Percentiles rank a stretch among this genome's conserved stretches.
Evolutionary conservation across 1,140 invertebrate genomes (phyloP).

Genomic region (Neodiprion pinetum): DNA sequence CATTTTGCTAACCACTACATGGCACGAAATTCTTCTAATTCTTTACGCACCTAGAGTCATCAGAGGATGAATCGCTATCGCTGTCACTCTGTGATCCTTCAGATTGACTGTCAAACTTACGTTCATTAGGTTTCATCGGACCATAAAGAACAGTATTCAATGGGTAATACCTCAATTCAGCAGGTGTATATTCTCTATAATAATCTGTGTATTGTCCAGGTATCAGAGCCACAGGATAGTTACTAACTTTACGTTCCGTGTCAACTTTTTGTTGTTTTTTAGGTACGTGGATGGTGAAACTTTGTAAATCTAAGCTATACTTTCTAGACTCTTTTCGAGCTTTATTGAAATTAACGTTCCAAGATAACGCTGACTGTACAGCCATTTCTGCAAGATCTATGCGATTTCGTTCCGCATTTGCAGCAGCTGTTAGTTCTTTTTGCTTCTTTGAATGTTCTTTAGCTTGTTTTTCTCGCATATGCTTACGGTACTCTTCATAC

Average conservation of each 20-base stretch:
- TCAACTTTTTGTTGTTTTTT: constrained; percentile 62
- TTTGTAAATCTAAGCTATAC: constrained; percentile 79
- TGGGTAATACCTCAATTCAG: constrained; percentile 82
- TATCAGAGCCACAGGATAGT: constrained; percentile 90
- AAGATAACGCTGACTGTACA: constrained; percentile 84
- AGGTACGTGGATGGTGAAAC: constrained; percentile 76
- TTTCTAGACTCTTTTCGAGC: constrained; percentile 72
- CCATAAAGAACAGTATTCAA: constrained; percentile 89
- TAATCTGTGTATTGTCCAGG: constrained; percentile 93
- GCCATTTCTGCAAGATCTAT: constrained; percentile 85
- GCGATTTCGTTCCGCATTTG: constrained; percentile 62
- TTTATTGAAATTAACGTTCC: constrained; percentile 88
- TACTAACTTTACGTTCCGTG: constrained; percentile 65
- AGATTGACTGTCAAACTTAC: constrained; percentile 63
- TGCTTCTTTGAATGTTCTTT: constrained; percentile 77
- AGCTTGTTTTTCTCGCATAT: constrained; percentile 81
- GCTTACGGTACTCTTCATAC: constrained; percentile 89
- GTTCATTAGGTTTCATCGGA: constrained; percentile 67
- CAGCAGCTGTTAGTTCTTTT: constrained; percentile 63
- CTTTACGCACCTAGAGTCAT: constrained; percentile 61
- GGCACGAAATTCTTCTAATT: constrained; percentile 14
- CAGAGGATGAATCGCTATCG: constrained; percentile 66
- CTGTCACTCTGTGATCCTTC: constrained; percentile 65
- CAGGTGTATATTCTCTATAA: constrained; percentile 72
- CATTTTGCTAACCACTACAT: constrained; percentile 8